A percentile compares a stretch with the other conserved stretches of the same genome.
phyloP scores from a whole-genome alignment of 1,140 invertebrate genomes.

The Ridgeia piscesae region DNA sequence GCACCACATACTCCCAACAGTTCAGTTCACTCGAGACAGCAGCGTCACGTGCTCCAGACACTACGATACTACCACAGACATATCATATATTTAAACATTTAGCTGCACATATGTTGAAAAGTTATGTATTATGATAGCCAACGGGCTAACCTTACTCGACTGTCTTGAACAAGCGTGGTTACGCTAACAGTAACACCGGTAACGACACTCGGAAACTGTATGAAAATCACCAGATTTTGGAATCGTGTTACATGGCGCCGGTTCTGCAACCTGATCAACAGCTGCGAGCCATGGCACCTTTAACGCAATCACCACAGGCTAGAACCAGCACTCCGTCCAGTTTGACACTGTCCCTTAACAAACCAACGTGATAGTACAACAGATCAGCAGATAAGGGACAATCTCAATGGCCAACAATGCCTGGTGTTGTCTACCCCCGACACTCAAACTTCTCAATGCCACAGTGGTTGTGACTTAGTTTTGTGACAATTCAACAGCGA shows the following conservation, averaged over 20 bases:
- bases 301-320: background rate
- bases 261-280: background rate
- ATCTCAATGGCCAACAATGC: background rate
- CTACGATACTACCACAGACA: background rate
- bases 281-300: background rate
- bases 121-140: background rate
- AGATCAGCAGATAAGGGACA: background rate
- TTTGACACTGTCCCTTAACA: background rate
- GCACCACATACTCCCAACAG: background rate
- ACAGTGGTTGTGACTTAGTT: background rate
- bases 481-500: background rate
- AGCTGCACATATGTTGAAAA: background rate
- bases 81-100: background rate
- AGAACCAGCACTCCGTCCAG: background rate
- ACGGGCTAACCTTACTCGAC: background rate
- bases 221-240: background rate
- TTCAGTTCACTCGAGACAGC: background rate
- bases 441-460: too few species aligned
- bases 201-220: background rate
- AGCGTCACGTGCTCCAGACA: background rate
- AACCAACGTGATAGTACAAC: background rate
- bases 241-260: background rate
- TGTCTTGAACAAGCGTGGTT: background rate
- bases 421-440: background rate
- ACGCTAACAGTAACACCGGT: background rate